Evolutionary conservation across 2,113 vertebrate genomes (phyloP), one percentile per base, ranked within the genome.

Genomic region (Corydoras sp.): DNA sequence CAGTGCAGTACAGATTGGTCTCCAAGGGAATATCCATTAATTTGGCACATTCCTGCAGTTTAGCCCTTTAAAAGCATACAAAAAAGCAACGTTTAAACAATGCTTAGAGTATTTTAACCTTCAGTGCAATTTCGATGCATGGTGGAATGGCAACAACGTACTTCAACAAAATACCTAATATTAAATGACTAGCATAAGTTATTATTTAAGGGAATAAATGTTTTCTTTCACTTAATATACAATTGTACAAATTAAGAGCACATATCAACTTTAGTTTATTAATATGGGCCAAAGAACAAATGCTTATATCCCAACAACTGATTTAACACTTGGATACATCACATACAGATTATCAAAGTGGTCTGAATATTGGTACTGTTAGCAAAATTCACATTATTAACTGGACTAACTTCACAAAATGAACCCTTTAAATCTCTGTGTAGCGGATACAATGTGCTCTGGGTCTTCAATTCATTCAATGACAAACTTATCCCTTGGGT

Each of bases 1-100:
- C 63, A 78, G 82, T 82, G 84, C 82, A 76, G 83, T 85, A 76
- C 80, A 77, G 80, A 77, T 83, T 77, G 53, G 83, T 88, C 85
- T 88, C 85, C 83, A 76, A 75, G 76, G 86, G 87, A 89, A 88
- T 87, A 85, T 81, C 82, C 80, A 76, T 54, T 81, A 64, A 1
- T 31, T 83, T 79, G 79, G 78, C 79, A 81, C 83, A 82, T 80
- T 81, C 80, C 80, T 82, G 76, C 82, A 59, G 79, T 85, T 82
- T 87, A 89, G 87, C 88, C 88, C 89, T 89, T 43, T 90, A 49
- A 69, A 58, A 77, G 75, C 76, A 50, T 53, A 53, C 13, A 53
- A 43, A 43, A 43, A 43, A 43, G 35, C 35, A 5, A 43, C 35
- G 35, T 43, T 43, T 43, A 43, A 43, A 43, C 35, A 43, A 43